Evolutionary conservation across 2,888 invertebrate species (phyloP), one percentile per base, ranked within the genome.

Genomic region (Agrypnus murinus): DNA sequence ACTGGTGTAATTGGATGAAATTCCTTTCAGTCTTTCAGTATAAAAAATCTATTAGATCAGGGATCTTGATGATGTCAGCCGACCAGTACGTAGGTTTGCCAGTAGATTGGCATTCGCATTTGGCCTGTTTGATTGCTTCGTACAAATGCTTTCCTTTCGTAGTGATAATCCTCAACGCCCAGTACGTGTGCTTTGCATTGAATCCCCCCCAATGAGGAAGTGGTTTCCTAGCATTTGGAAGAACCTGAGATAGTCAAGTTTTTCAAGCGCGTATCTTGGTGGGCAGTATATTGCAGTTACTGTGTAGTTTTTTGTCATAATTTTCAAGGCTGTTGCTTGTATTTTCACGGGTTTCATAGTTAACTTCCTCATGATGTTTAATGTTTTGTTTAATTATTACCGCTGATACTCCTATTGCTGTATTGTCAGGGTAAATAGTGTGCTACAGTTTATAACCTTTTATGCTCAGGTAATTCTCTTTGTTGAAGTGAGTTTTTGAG

Each of bases 131-230:
- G 43, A 59, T 45, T 9, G 59, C 59, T 31, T 48, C 48, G 10
- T 48, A 48, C 10, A 48, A 25, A 25, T 48, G 48, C 25, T 43
- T 59, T 31, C 63, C 50, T 63, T 63, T 63, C 5, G 63, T 48
- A 9, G 63, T 48, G 50, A 63, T 64, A 36, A 72, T 62, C 53
- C 34, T 72, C 1, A 57, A 65, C 5, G 53, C 38, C 50, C 64
- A 64, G 2, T n/a, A 31, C 12, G 40, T 40, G 19, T 58, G 40
- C 40, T 58, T 60, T 6, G 38, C 50, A 62, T 75, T 79, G 36
- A 66, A 76, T 9, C 77, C 74, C 6, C 75, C 74, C 8, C 75
- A 74, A 7, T 31, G 59, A 1, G 25, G 1, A 31, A 65, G 58
- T 15, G n/a, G n/a, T n/a, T n/a, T n/a, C n/a, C n/a, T n/a, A n/a